phyloP scores from a whole-genome alignment of 2,797 vertebrate species.

The Acanthiza pusilla region DNA sequence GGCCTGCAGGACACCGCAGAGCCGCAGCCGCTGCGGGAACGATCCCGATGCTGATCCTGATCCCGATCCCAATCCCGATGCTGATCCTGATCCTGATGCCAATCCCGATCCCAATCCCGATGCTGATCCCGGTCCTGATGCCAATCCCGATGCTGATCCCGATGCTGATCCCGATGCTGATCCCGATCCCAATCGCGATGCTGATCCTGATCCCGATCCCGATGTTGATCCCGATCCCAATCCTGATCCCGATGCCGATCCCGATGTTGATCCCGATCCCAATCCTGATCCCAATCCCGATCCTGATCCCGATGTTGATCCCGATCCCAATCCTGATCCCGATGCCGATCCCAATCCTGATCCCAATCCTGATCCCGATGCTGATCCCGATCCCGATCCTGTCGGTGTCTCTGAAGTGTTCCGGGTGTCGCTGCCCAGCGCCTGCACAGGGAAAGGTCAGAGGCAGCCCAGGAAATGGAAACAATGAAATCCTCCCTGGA shows the following conservation, averaged over 20 bases:
- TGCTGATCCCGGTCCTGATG: not conserved
- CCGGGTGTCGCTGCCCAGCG: not conserved
- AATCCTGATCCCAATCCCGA: rapidly evolving
- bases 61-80: not conserved
- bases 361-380: not conserved
- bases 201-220: not conserved
- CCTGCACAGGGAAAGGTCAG: not conserved
- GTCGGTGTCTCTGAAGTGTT: rapidly evolving
- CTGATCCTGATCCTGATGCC: not conserved
- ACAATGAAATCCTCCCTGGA: rapidly evolving
- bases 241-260: rapidly evolving
- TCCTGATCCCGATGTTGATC: too few species aligned
- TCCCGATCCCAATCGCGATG: too few species aligned
- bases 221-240: rapidly evolving
- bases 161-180: not conserved
- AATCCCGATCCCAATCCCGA: rapidly evolving
- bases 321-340: rapidly evolving
- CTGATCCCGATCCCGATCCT: not conserved
- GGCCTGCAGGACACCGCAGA: conserved; percentile 79
- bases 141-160: rapidly evolving
- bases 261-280: not conserved
- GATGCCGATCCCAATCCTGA: rapidly evolving
- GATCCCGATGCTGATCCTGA: rapidly evolving
- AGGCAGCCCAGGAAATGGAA: not conserved
- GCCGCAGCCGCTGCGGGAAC: conserved; percentile 67